Evolutionary conservation across 2,888 invertebrate species (phyloP).

Genomic region (Scelioninae gen. 2): DNA sequence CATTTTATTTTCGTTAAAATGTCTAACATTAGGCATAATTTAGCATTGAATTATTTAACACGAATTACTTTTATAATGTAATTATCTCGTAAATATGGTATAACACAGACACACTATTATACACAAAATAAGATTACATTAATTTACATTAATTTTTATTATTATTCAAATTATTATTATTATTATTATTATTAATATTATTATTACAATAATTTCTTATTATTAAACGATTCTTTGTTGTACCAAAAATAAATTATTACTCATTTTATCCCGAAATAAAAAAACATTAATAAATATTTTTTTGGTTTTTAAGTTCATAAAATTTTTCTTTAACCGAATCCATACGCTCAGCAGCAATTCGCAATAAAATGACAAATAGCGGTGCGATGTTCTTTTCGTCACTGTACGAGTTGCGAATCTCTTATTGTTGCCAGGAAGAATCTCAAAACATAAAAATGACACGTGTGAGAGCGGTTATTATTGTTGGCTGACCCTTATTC

Average conservation of each 20-base stretch:
- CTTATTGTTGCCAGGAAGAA: conserved; percentile 10
- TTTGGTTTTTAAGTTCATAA: neutral
- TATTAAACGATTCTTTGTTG: conserved; percentile 53
- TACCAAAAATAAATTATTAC: conserved; percentile 52
- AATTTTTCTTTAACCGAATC: too few relatives aligned
- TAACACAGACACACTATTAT: conserved; percentile 35
- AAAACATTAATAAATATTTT: conserved; percentile 12
- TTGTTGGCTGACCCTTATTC: conserved; percentile 18
- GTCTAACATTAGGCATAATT: conserved; percentile 25
- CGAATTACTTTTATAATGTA: conserved; percentile 46
- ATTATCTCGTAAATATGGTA: conserved; percentile 43
- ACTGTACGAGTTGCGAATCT: neutral
- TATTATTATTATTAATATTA: conserved; percentile 32
- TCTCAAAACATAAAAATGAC: conserved; percentile 28
- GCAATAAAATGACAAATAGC: too few relatives aligned
- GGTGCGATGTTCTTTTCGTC: neutral
- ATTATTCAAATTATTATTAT: conserved; percentile 1
- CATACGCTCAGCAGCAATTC: too few relatives aligned
- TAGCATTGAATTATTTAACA: conserved; percentile 47
- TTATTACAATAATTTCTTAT: conserved; percentile 35
- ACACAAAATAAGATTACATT: conserved; percentile 28
- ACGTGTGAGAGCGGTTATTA: conserved; percentile 32
- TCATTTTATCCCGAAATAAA: conserved; percentile 28
- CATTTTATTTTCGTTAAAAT: conserved; percentile 11
- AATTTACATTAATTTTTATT: neutral